Base-by-base conservation (phyloP, 2,888 invertebrate species). In the Stenoptilia bipunctidactyla region DNA sequence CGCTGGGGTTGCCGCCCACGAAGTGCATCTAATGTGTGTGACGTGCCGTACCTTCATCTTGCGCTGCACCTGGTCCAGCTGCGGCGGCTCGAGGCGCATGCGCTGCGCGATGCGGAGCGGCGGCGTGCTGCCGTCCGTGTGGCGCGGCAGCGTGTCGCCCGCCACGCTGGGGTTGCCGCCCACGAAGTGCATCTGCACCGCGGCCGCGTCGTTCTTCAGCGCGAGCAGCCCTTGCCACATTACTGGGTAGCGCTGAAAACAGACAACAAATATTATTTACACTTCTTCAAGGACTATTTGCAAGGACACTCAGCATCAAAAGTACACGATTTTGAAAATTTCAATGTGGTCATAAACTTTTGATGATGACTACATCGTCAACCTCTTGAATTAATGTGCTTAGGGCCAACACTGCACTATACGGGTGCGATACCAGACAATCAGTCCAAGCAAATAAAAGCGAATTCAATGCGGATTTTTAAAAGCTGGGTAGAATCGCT, bases 181-280 rank as follows among this genome's bases (percentile, higher is more conserved):
- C 47, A 98, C 96, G 75, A 96, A 97, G 84, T 98, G 97, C 98
- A 98, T 98, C 85, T 98, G 98, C 36, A 98, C 98, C 15, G 95
- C 94, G 4, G 97, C 97, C 57, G 94, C 93, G 82, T 98, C 98
- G 70, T 96, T 98, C 85, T 98, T 98, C 51, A 98, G 85, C 0
- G 96, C 97, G 50, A 98, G 76, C 45, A 95, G 80, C 1, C 98
- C 97, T 80, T 97, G 97, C 98, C 98, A 98, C 92, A 97, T 94
- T 36, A 97, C 92, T 8, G 97, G 97, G 75, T 97, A 97, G 43
- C 94, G 90, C 90, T 96, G 89, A 12, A 10, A 12, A 34, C 15
- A 38, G n/a, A 20, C 25, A 25, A 25, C 25, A 25, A 5, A 9
- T 25, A 25, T 9, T 6, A 6, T 25, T 5, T 25, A 25, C 25